Conservation (phyloP, 2,888 invertebrate genomes). For the Lithosia quadra region DNA sequence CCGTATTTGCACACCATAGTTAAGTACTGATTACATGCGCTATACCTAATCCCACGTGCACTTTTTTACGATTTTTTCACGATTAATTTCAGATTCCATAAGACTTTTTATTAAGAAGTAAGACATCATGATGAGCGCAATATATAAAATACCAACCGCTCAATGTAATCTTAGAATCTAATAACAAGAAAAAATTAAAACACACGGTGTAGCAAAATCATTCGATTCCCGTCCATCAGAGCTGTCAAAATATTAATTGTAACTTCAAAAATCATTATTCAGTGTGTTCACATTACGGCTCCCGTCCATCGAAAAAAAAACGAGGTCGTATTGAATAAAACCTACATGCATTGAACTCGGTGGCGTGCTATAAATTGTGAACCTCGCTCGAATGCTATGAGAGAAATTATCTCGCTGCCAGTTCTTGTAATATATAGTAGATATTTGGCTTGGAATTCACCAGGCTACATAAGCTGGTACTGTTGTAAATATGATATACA, state of each 20-base stretch:
- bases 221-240: background rate
- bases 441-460: conserved; percentile 16
- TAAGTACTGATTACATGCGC: too few species aligned
- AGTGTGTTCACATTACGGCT: conserved; percentile 41
- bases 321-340: conserved; percentile 39
- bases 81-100: too few species aligned
- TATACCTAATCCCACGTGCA: too few species aligned
- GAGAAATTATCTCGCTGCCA: conserved; percentile 14
- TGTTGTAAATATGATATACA: background rate
- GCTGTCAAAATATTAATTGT: conserved; percentile 7
- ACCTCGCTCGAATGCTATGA: conserved; percentile 6
- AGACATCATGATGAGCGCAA: too few species aligned
- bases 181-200: background rate
- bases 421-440: conserved; percentile 12
- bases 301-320: conserved; percentile 26
- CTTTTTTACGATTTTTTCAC: too few species aligned
- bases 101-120: too few species aligned
- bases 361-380: conserved; percentile 29
- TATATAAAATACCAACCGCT: too few species aligned
- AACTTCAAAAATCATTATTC: conserved; percentile 16
- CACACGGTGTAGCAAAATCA: background rate
- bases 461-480: conserved; percentile 1
- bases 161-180: too few species aligned
- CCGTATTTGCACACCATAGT: too few species aligned
- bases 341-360: conserved; percentile 17